Percentiles rank a stretch among this genome's conserved stretches.
phyloP scores from a whole-genome alignment of 2,113 vertebrate species.

The Ameiurus melas region DNA sequence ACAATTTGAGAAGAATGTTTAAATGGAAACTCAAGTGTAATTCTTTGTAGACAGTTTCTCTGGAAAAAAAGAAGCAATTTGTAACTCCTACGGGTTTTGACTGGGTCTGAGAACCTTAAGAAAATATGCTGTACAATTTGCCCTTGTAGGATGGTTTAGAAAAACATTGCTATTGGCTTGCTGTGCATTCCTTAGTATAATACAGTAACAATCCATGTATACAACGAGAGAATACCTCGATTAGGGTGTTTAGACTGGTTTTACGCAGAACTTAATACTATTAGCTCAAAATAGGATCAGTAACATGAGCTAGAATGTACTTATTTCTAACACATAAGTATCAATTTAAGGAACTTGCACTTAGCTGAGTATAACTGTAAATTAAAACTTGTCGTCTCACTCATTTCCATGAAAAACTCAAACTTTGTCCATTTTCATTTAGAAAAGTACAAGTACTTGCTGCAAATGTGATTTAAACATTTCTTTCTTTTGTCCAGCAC shows the following conservation, averaged over 20 bases:
- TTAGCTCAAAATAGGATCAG: background rate
- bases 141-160: background rate
- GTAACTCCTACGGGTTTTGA: background rate
- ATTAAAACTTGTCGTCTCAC: background rate
- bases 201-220: slow-evolving; percentile 11
- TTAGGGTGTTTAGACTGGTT: slow-evolving; percentile 1
- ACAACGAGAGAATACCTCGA: background rate
- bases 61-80: slow-evolving; percentile 13
- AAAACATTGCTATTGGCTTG: background rate
- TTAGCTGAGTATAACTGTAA: background rate
- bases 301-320: background rate
- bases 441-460: background rate
- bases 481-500: background rate
- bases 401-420: background rate
- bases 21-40: background rate
- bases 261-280: background rate
- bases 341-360: background rate
- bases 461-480: background rate
- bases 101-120: background rate
- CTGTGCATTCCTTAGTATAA: slow-evolving; percentile 1
- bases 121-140: slow-evolving; percentile 8
- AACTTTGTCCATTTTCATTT: background rate
- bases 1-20: slow-evolving; percentile 43
- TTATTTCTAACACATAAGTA: background rate
- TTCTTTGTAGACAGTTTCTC: slow-evolving; percentile 8